Conservation (phyloP, 2,797 vertebrate species). For the Sebastes steindachneri region DNA sequence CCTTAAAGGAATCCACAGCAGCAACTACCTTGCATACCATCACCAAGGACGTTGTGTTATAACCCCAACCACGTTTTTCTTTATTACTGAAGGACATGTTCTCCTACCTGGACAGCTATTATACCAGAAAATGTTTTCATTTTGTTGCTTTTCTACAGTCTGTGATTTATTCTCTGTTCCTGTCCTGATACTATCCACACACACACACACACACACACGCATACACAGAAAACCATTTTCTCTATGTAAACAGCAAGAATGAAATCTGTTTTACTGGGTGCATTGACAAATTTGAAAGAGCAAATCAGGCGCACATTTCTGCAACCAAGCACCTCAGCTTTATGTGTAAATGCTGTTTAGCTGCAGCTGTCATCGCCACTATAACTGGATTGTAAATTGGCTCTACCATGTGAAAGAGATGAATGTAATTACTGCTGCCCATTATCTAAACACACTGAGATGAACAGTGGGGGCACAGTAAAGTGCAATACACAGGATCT, state of each 20-base stretch:
- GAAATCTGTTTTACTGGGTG: neutral
- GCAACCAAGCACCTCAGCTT: neutral
- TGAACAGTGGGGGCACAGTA: neutral
- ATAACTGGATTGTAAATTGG: constrained; percentile 40
- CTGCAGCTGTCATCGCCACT: constrained; percentile 15
- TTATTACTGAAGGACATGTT: constrained; percentile 3
- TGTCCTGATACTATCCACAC: constrained; percentile 1
- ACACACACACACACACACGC: neutral
- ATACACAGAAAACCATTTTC: neutral
- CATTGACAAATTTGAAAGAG: constrained; percentile 12
- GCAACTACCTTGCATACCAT: neutral
- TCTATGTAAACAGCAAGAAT: neutral
- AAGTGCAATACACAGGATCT: constrained; percentile 17
- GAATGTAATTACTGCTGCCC: constrained; percentile 56
- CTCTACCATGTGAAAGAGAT: constrained; percentile 41
- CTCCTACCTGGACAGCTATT: neutral
- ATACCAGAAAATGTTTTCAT: neutral
- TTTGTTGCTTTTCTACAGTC: neutral
- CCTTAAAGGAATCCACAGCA: constrained; percentile 2
- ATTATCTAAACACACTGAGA: constrained; percentile 45
- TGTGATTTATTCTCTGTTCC: constrained; percentile 10
- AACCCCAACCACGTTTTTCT: neutral
- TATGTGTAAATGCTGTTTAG: constrained; percentile 25
- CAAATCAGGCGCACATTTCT: neutral
- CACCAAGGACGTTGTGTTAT: neutral